A percentile compares a stretch with the other conserved stretches of the same genome.
phyloP scores from a whole-genome alignment of 2,888 invertebrate genomes.

The Tetanocera ferruginea region DNA sequence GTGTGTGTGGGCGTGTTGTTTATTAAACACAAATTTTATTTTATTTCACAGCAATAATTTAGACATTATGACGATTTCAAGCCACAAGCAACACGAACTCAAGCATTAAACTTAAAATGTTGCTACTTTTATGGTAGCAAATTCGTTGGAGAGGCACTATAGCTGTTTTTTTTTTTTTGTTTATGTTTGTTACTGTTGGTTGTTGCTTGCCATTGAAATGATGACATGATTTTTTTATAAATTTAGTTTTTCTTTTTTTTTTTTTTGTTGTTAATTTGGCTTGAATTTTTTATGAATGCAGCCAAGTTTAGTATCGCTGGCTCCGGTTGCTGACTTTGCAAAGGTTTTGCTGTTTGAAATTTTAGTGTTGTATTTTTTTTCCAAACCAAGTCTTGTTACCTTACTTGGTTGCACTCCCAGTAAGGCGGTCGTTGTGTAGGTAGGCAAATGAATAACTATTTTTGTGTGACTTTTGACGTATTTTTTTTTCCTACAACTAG shows the following conservation, averaged over 20 bases:
- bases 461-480: not conserved
- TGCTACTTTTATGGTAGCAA: slow-evolving; percentile 22
- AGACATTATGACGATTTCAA: not conserved
- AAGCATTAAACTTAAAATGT: slow-evolving; percentile 18
- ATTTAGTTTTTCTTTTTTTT: not conserved
- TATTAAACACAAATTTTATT: not conserved
- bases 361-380: not conserved
- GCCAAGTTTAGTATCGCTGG: slow-evolving; percentile 1
- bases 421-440: not conserved
- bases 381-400: not conserved
- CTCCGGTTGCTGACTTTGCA: not conserved
- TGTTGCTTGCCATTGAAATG: slow-evolving; percentile 9
- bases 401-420: slow-evolving; percentile 28
- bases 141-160: not conserved
- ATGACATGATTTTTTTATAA: not conserved
- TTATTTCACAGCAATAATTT: not conserved
- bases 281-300: slow-evolving; percentile 17
- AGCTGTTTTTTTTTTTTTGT: not conserved
- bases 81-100: slow-evolving; percentile 3
- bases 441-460: slow-evolving; percentile 16
- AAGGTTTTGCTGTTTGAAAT: not conserved
- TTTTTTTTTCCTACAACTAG: not conserved
- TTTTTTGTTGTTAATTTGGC: not conserved
- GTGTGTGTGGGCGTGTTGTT: slow-evolving; percentile 1
- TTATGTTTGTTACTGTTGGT: not conserved